A percentile compares a stretch with the other conserved stretches of the same genome.
phyloP scores from a whole-genome alignment of 2,797 vertebrate genomes.

The Danio choprae region DNA sequence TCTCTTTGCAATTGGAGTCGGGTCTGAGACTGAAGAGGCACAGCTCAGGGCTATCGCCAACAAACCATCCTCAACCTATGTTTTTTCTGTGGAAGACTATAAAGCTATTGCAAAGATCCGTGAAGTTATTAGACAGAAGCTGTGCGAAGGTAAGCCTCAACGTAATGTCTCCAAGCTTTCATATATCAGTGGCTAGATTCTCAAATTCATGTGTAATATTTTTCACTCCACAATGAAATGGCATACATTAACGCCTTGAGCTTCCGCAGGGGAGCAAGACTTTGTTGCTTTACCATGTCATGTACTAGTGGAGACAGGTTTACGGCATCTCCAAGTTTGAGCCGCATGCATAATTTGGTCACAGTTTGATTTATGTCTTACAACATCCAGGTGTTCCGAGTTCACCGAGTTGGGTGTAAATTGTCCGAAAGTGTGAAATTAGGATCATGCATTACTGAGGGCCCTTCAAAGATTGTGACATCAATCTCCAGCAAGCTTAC shows the following conservation, averaged over 20 bases:
- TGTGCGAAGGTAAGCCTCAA: slow-evolving; percentile 90
- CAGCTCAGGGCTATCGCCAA: slow-evolving; percentile 94
- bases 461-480: slow-evolving; percentile 23
- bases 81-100: slow-evolving; percentile 96
- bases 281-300: slow-evolving; percentile 26
- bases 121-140: slow-evolving; percentile 95
- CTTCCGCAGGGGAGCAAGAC: neutral
- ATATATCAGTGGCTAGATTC: slow-evolving; percentile 1
- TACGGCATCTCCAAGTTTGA: slow-evolving; percentile 12
- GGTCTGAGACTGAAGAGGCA: slow-evolving; percentile 87
- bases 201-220: neutral
- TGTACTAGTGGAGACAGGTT: slow-evolving; percentile 25
- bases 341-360: slow-evolving; percentile 39
- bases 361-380: slow-evolving; percentile 33
- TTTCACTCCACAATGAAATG: neutral
- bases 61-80: slow-evolving; percentile 91
- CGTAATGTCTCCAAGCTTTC: neutral
- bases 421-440: slow-evolving; percentile 39
- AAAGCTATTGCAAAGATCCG: slow-evolving; percentile 95
- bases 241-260: neutral
- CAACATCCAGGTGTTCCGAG: slow-evolving; percentile 33
- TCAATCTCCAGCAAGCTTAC: slow-evolving; percentile 16
- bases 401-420: slow-evolving; percentile 36
- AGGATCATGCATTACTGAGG: slow-evolving; percentile 5
- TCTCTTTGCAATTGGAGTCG: slow-evolving; percentile 95